phyloP scores from a whole-genome alignment of 2,797 vertebrate genomes.

The Halcyon badia region DNA sequence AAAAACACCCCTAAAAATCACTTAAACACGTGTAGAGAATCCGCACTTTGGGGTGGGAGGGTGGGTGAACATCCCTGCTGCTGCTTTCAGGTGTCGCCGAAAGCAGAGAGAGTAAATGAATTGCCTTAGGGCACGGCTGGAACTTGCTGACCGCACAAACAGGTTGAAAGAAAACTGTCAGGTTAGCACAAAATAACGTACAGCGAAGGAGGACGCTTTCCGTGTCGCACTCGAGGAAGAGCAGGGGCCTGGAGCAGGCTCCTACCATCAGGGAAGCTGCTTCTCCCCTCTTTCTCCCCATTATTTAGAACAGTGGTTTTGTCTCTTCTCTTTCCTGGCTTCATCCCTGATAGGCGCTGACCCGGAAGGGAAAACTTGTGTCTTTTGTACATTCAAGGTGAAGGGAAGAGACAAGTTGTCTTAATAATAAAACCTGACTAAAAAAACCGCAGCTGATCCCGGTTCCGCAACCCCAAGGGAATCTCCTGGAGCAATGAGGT shows the following conservation, averaged over 20 bases:
- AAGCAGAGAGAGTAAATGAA: background rate
- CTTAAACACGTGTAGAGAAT: background rate
- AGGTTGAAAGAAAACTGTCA: too few relatives aligned
- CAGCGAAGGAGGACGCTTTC: background rate
- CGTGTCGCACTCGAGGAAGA: background rate
- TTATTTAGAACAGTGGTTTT: background rate
- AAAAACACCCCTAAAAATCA: background rate
- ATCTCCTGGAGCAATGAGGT: background rate
- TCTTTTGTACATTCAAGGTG: background rate
- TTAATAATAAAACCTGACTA: background rate
- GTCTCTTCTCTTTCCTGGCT: too few relatives aligned
- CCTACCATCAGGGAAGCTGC: background rate
- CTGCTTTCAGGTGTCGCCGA: background rate
- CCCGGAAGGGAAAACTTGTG: background rate
- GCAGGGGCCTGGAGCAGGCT: background rate
- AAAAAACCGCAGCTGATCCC: background rate
- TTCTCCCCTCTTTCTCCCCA: background rate
- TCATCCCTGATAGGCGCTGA: too few relatives aligned
- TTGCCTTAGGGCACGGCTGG: background rate
- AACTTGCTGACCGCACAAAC: background rate
- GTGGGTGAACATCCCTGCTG: accelerated
- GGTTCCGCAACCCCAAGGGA: accelerated
- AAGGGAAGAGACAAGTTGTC: background rate
- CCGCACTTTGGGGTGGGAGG: accelerated
- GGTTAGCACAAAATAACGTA: too few relatives aligned